phyloP scores from a whole-genome alignment of 1,140 invertebrate genomes.

The fruit fly (Drosophila melanogaster) region DNA sequence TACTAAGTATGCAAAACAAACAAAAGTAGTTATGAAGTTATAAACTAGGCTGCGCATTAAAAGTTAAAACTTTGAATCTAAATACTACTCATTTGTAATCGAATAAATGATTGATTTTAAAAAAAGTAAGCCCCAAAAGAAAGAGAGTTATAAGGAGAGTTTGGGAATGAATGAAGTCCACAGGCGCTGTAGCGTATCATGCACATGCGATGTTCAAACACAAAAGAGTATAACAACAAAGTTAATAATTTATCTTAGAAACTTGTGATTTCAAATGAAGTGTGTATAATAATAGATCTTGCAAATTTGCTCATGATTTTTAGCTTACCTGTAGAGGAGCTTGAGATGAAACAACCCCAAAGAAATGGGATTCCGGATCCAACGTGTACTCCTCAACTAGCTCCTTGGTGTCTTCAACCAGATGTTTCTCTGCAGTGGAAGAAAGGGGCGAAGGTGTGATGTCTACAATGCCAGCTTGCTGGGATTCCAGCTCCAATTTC shows the following conservation, averaged over 20 bases:
- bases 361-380: slow-evolving; percentile 18
- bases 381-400: slow-evolving; percentile 13
- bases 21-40: not conserved
- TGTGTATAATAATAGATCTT: slow-evolving; percentile 47
- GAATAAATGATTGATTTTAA: not conserved
- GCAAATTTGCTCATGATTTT: slow-evolving; percentile 9
- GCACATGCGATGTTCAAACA: slow-evolving; percentile 35
- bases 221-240: slow-evolving; percentile 80
- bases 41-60: not conserved
- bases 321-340: slow-evolving; percentile 64
- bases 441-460: slow-evolving; percentile 71
- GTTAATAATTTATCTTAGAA: slow-evolving; percentile 72
- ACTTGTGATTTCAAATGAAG: slow-evolving; percentile 14
- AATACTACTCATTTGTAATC: not conserved
- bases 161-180: not conserved
- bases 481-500: slow-evolving; percentile 61
- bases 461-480: slow-evolving; percentile 61
- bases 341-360: slow-evolving; percentile 49
- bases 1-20: too few species aligned
- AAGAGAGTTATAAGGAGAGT: slow-evolving; percentile 1
- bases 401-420: slow-evolving; percentile 78
- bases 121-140: not conserved
- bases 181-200: slow-evolving; percentile 12
- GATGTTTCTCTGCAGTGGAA: slow-evolving; percentile 77
- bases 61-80: too few species aligned